Percentiles rank a stretch among this genome's conserved stretches.
Evolutionary conservation across 2,888 invertebrate genomes (phyloP).

Genomic region (Clostera curtula): DNA sequence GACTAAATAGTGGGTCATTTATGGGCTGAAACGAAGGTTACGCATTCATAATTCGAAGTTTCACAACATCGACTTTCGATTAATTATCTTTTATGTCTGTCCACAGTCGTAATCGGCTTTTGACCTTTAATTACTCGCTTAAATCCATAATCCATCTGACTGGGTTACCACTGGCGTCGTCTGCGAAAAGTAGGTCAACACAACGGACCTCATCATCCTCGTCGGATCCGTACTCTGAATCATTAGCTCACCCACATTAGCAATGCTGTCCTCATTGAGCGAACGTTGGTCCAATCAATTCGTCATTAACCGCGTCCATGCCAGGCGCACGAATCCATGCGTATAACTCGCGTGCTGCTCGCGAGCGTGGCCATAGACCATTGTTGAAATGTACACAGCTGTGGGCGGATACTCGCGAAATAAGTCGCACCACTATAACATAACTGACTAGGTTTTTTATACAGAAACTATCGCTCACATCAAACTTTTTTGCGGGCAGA

Average conservation of each 20-base stretch:
- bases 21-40: too few species aligned
- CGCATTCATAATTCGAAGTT: not conserved
- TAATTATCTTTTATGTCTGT: too few species aligned
- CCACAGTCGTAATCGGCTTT: slow-evolving; percentile 16
- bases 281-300: slow-evolving; percentile 61
- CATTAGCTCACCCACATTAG: slow-evolving; percentile 61
- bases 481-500: too few species aligned
- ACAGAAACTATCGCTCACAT: too few species aligned
- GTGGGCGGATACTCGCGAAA: too few species aligned
- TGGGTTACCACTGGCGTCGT: slow-evolving; percentile 28
- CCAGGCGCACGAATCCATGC: too few species aligned
- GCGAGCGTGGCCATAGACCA: too few species aligned
- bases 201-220: slow-evolving; percentile 50
- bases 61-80: not conserved
- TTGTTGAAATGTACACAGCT: too few species aligned
- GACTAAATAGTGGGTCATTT: too few species aligned
- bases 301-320: slow-evolving; percentile 54
- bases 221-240: slow-evolving; percentile 41
- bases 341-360: too few species aligned
- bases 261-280: slow-evolving; percentile 49
- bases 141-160: slow-evolving; percentile 27
- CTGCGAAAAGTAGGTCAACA: slow-evolving; percentile 38
- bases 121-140: slow-evolving; percentile 30
- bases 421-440: too few species aligned
- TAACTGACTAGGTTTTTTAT: too few species aligned